A percentile compares a stretch with the other conserved stretches of the same genome.
These are phyloP conservation scores for Hydrophis major DNA, from an alignment of 2,797 vertebrate species.

Conservation along the genomic window DNA sequence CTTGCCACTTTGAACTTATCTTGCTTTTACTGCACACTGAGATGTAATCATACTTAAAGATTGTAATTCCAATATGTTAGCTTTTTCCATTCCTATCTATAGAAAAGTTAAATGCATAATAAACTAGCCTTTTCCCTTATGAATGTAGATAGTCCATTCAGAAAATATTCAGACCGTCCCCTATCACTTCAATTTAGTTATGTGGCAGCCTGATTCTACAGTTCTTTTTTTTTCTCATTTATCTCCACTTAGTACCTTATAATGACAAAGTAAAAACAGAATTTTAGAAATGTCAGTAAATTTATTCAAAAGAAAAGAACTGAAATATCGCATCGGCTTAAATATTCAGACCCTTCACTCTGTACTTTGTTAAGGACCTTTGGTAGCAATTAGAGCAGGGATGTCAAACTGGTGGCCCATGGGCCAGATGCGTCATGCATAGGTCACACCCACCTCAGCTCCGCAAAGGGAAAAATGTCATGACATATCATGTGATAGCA, in stretches of 20 bases:
- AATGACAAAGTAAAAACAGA: background rate
- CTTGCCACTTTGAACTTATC: background rate
- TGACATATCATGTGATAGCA: no score
- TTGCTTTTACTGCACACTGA: background rate
- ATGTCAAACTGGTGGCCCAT: no score
- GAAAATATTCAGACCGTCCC: background rate
- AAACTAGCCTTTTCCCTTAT: background rate
- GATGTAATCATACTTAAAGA: background rate
- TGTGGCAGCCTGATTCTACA: background rate
- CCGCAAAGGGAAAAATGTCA: accelerated
- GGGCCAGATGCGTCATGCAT: no score
- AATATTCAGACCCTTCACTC: background rate
- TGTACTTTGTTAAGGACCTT: background rate
- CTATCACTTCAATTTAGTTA: background rate
- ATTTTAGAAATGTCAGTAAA: background rate
- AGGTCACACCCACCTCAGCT: no score
- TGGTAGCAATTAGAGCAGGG: background rate
- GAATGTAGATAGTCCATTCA: background rate
- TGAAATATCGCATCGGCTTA: background rate
- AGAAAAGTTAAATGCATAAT: background rate
- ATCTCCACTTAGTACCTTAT: background rate
- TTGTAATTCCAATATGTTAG: background rate
- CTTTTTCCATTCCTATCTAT: background rate
- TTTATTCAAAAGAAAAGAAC: background rate
- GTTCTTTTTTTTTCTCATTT: background rate